Evolutionary conservation across 2,888 invertebrate species (phyloP).

Genomic region (Drosophila mayaguana): DNA sequence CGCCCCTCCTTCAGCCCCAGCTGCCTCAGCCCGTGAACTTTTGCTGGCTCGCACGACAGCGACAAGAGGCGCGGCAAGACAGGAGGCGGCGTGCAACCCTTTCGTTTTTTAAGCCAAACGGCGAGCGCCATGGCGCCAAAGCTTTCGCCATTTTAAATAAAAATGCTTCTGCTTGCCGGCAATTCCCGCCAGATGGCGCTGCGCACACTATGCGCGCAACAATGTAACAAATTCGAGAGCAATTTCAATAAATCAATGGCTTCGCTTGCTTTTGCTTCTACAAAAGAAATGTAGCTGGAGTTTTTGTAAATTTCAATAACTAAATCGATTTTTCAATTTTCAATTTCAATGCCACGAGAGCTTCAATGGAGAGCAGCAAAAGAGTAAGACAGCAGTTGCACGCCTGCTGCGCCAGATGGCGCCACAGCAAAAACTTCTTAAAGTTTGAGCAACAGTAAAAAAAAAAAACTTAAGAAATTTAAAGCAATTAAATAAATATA

Average conservation of each 20-base stretch:
- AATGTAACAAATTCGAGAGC: background rate
- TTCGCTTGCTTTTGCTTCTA: background rate
- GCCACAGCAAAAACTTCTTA: slow-evolving; percentile 23
- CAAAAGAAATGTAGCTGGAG: background rate
- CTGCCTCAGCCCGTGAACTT: slow-evolving; percentile 21
- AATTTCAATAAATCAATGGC: background rate
- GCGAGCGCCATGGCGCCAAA: slow-evolving; percentile 72
- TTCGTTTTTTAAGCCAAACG: slow-evolving; percentile 72
- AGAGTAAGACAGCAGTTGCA: slow-evolving; percentile 29
- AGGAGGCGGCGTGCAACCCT: slow-evolving; percentile 59
- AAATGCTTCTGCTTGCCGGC: slow-evolving; percentile 60
- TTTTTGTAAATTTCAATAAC: background rate
- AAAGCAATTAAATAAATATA: background rate
- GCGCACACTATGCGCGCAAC: background rate
- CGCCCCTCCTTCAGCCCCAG: background rate
- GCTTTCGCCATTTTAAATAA: slow-evolving; percentile 79
- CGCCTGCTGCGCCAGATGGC: slow-evolving; percentile 48
- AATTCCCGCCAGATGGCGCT: slow-evolving; percentile 63
- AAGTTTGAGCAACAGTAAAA: slow-evolving; percentile 12
- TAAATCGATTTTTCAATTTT: background rate
- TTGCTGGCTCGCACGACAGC: slow-evolving; percentile 22
- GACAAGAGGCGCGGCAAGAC: slow-evolving; percentile 17
- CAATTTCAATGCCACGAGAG: too few relatives aligned
- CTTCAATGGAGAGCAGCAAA: background rate
- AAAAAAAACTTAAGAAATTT: background rate